phyloP scores from a whole-genome alignment of 2,113 vertebrate species.

The Irena cyanogastra region DNA sequence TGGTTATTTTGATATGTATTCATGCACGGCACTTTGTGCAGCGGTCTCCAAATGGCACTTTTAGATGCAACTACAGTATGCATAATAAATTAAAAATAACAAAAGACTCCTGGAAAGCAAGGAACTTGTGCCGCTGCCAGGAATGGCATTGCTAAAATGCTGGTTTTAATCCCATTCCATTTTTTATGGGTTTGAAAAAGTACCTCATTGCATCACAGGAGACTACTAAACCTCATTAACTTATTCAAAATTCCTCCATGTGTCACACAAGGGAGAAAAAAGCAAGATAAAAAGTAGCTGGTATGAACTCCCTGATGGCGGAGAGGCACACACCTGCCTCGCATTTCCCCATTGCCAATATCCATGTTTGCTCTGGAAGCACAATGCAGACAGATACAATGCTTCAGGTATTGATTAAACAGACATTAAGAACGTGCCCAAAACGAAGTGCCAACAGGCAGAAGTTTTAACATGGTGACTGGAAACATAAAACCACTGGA shows the following conservation, averaged over 20 bases:
- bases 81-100: constrained; percentile 40
- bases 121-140: not conserved
- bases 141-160: not conserved
- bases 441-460: not conserved
- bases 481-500: not conserved
- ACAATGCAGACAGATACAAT: not conserved
- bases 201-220: not conserved
- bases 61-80: not conserved
- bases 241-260: constrained; percentile 26
- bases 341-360: not conserved
- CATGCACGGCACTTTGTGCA: not conserved
- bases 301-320: not conserved
- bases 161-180: not conserved
- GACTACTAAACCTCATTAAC: constrained; percentile 7
- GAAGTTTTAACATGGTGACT: not conserved
- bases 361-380: not conserved
- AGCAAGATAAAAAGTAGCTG: not conserved
- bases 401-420: not conserved
- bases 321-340: constrained; percentile 12
- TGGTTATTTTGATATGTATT: not conserved
- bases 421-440: not conserved
- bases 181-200: constrained; percentile 25
- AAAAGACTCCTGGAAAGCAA: constrained; percentile 19
- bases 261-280: not conserved
- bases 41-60: constrained; percentile 4